These are phyloP conservation scores for Sturnus vulgaris DNA, from an alignment of 2,113 vertebrate genomes.

Conservation along the genomic window DNA sequence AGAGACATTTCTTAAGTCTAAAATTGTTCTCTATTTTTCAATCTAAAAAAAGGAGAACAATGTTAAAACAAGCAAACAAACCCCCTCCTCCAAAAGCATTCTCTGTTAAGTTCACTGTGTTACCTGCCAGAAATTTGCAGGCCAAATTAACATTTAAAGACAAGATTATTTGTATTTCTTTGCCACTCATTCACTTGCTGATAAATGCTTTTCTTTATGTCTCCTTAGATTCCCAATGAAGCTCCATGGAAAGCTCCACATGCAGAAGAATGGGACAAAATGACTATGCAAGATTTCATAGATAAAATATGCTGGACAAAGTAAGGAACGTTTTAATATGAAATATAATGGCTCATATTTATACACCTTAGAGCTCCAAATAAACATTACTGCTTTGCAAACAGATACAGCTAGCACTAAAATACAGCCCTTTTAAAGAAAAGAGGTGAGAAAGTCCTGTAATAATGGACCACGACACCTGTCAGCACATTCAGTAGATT, in stretches of 20 bases:
- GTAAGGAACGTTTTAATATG: slow-evolving; percentile 66
- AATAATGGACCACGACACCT: background rate
- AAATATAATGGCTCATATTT: background rate
- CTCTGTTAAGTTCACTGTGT: background rate
- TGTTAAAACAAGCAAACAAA: background rate
- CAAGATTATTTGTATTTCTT: background rate
- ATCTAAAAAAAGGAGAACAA: background rate
- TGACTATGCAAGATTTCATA: slow-evolving; percentile 90
- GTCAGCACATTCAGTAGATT: background rate
- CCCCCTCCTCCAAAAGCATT: background rate
- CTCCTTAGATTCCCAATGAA: slow-evolving; percentile 87
- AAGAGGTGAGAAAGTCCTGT: background rate
- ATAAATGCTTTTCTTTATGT: background rate
- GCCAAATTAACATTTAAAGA: background rate
- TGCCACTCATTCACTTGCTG: background rate
- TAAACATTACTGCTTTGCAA: background rate
- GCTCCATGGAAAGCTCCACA: slow-evolving; percentile 93
- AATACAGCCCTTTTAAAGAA: background rate
- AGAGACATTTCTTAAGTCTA: background rate
- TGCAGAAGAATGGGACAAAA: slow-evolving; percentile 94
- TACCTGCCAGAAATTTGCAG: background rate
- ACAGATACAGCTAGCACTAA: background rate
- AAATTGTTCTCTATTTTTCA: background rate
- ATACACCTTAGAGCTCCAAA: background rate
- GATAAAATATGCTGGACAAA: slow-evolving; percentile 92